Base-by-base conservation (phyloP, 1,140 invertebrate species). In the Drosophila orena region DNA sequence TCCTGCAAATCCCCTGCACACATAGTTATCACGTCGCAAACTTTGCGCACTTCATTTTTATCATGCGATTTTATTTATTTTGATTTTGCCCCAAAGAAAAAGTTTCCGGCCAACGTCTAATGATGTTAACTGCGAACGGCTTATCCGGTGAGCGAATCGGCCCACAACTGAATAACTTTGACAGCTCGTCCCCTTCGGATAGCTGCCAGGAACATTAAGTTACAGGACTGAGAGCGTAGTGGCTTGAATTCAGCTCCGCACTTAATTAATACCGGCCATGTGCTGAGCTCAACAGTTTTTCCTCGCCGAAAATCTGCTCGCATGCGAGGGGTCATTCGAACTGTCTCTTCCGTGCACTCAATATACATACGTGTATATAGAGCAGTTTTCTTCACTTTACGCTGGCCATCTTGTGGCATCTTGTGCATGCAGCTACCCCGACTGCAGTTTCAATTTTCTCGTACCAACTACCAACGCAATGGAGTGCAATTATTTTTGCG, bases 61-160 rank as follows among this genome's bases (percentile, higher is more conserved):
- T 86, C 89, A 86, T 89, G 83, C 75, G 84, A 89, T 83, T 89
- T 89, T 86, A 83, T 86, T 86, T 89, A 86, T 86, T 89, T 89
- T 72, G 79, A 79, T 86, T 86, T 75, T 57, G 42, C 74, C 61
- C 57, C 30, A 52, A 79, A 77, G 76, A 79, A 89, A 79, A 89
- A 89, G 60, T 86, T 86, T 83, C 60, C 17, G 34, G 37, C 55
- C 56, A 56, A 60, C 62, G 72, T 66, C 84, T 83, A 86, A 86
- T 88, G 79, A 83, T 86, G 79, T 86, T 86, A 86, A 86, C 74
- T 70, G 78, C 69, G 43, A 75, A 75, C 53, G 60, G 81, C 83
- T 85, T 85, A 85, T 65, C 74, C 83, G 70, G 46, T 56, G 65
- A 78, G 64, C 49, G 64, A 81, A 88, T 78, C 78, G 47, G 79